Percentiles rank a stretch among this genome's conserved stretches.
phyloP scores from a whole-genome alignment of 2,113 vertebrate genomes.

The Nothocercus julius region DNA sequence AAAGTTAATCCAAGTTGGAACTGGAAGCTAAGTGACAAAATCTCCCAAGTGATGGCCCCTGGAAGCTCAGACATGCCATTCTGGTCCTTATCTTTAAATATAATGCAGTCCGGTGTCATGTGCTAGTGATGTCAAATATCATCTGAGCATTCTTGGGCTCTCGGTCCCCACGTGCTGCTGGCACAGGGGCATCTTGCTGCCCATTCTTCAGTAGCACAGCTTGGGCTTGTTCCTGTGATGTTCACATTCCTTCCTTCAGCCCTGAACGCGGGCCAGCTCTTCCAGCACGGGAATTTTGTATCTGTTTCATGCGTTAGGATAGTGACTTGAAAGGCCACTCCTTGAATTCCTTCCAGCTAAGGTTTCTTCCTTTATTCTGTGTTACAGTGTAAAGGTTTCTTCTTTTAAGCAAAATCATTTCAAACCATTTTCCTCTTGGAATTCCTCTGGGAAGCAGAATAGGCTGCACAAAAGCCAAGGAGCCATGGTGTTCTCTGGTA shows the following conservation, averaged over 20 bases:
- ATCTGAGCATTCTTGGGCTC: slow-evolving; percentile 21
- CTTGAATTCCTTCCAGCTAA: slow-evolving; percentile 32
- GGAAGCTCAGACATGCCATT: neutral
- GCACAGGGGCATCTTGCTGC: neutral
- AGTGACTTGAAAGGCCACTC: neutral
- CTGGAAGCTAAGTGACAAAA: neutral
- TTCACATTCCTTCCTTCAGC: neutral
- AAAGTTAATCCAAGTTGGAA: neutral
- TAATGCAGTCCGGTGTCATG: slow-evolving; percentile 22
- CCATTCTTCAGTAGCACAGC: neutral
- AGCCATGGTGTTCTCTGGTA: neutral
- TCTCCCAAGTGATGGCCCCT: neutral
- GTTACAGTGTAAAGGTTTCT: neutral
- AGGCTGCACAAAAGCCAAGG: neutral
- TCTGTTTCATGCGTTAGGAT: neutral
- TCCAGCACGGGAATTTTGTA: neutral
- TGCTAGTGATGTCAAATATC: slow-evolving; percentile 31
- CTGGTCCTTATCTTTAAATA: slow-evolving; percentile 33
- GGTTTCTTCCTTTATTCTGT: neutral
- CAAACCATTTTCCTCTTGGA: neutral
- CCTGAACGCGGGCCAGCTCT: neutral
- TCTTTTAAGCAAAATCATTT: neutral
- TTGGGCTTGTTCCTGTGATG: neutral
- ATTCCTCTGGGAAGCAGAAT: neutral
- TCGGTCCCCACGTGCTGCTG: neutral